Conservation (phyloP, 1,140 invertebrate species). For the Telenomus remus region DNA sequence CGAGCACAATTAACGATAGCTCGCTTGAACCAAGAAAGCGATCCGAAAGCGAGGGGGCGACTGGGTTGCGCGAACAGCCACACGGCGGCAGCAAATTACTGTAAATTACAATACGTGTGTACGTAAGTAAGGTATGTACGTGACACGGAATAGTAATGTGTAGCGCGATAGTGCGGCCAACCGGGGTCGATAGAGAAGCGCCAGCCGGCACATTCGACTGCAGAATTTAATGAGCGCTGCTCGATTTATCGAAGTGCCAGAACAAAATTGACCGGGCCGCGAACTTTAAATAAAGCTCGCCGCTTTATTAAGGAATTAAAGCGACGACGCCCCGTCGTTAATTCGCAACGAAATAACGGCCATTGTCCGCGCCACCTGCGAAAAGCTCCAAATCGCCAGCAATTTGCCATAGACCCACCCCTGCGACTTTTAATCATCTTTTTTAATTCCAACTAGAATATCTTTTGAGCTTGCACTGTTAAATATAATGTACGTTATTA, state of each 20-base stretch:
- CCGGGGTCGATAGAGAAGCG: conserved; percentile 34
- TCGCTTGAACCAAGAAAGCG: conserved; percentile 22
- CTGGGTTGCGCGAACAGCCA: conserved; percentile 37
- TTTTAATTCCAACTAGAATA: neutral
- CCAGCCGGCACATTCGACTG: conserved; percentile 24
- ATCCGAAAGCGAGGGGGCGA: neutral
- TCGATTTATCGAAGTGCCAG: conserved; percentile 43
- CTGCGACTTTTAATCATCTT: neutral
- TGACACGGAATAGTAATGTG: conserved; percentile 30
- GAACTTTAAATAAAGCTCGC: conserved; percentile 42
- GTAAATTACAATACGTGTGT: conserved; percentile 43
- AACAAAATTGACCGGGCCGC: conserved; percentile 43
- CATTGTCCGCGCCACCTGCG: conserved; percentile 28
- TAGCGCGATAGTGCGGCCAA: conserved; percentile 16
- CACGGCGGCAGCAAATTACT: conserved; percentile 40
- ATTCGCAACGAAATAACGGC: conserved; percentile 25
- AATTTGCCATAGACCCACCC: conserved; percentile 20
- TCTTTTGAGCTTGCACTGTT: neutral
- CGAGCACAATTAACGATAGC: conserved; percentile 27
- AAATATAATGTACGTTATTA: neutral
- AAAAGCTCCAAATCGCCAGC: conserved; percentile 4
- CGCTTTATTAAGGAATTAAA: conserved; percentile 46
- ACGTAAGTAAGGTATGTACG: conserved; percentile 32
- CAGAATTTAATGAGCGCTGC: conserved; percentile 35
- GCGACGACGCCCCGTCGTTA: conserved; percentile 15